A percentile compares a stretch with the other conserved stretches of the same genome.
Conservation (phyloP, 2,113 vertebrate species). For the Tyto alba region DNA sequence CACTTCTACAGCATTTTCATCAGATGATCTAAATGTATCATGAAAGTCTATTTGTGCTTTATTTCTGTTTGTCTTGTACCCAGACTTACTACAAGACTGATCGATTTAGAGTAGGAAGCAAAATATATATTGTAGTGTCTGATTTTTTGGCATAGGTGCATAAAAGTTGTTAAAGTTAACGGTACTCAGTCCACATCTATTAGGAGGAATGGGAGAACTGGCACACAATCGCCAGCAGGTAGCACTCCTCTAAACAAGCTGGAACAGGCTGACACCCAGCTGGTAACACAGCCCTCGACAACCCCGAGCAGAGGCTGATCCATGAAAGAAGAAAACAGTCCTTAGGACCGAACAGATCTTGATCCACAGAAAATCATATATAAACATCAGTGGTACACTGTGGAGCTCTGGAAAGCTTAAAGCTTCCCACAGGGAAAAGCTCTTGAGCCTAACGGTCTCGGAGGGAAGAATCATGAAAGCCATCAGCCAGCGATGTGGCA, state of each 20-base stretch:
- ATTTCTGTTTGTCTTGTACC: not conserved
- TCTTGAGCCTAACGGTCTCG: not conserved
- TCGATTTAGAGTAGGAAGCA: not conserved
- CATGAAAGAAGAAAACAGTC: not conserved
- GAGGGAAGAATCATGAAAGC: not conserved
- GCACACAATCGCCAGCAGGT: not conserved
- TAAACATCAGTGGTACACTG: not conserved
- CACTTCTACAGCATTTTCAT: not conserved
- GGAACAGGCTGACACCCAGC: not conserved
- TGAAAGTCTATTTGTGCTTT: not conserved
- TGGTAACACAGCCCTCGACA: not conserved
- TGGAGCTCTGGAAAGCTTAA: not conserved
- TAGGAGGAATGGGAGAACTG: not conserved
- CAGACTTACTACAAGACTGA: not conserved
- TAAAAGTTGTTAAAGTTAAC: not conserved
- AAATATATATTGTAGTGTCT: not conserved
- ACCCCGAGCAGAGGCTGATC: not conserved
- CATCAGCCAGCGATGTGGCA: not conserved
- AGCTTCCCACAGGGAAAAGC: not conserved
- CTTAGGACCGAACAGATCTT: not conserved
- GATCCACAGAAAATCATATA: not conserved
- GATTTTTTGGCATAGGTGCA: not conserved
- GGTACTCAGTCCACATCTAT: not conserved
- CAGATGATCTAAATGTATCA: not conserved
- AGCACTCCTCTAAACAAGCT: not conserved